Conservation (phyloP, 2,113 vertebrate species). For the Megalops atlanticus region DNA sequence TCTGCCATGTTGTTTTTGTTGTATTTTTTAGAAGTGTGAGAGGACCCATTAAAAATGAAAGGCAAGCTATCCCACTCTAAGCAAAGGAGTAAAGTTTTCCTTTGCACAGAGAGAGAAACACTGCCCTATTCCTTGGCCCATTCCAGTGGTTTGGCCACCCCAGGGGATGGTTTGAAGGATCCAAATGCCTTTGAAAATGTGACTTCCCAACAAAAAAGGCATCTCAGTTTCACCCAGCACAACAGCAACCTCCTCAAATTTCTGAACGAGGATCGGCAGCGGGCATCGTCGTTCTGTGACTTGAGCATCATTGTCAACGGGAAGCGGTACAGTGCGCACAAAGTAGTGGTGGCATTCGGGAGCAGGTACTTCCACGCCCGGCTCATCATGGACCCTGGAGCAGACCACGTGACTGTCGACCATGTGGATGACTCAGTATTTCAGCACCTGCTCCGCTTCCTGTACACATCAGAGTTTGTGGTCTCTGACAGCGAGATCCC, state of each 20-base stretch:
- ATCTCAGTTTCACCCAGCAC: conserved; percentile 79
- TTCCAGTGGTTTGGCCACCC: background rate
- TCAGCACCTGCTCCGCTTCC: conserved; percentile 85
- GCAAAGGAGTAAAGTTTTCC: conserved; percentile 32
- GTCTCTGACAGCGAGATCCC: conserved; percentile 84
- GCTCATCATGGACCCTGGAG: conserved; percentile 84
- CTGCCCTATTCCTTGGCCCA: background rate
- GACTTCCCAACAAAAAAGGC: conserved; percentile 61
- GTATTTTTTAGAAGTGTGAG: conserved; percentile 43
- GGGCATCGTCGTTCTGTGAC: conserved; percentile 84
- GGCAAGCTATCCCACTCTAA: conserved; percentile 53
- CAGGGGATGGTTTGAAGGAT: conserved; percentile 13
- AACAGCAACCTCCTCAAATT: conserved; percentile 86
- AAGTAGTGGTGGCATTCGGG: conserved; percentile 91
- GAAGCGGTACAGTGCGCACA: conserved; percentile 86
- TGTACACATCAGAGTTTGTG: conserved; percentile 90
- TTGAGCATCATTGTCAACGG: conserved; percentile 86
- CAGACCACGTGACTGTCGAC: conserved; percentile 81
- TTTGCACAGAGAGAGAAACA: conserved; percentile 12
- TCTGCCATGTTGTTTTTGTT: background rate
- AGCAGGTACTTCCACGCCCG: conserved; percentile 96
- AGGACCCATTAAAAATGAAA: conserved; percentile 52
- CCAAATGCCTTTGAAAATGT: background rate
- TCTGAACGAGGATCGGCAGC: conserved; percentile 87
- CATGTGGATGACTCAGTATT: conserved; percentile 89